A percentile compares a stretch with the other conserved stretches of the same genome.
Evolutionary conservation across 2,888 invertebrate genomes (phyloP).

Genomic region (Zaprionus obscuricornis): DNA sequence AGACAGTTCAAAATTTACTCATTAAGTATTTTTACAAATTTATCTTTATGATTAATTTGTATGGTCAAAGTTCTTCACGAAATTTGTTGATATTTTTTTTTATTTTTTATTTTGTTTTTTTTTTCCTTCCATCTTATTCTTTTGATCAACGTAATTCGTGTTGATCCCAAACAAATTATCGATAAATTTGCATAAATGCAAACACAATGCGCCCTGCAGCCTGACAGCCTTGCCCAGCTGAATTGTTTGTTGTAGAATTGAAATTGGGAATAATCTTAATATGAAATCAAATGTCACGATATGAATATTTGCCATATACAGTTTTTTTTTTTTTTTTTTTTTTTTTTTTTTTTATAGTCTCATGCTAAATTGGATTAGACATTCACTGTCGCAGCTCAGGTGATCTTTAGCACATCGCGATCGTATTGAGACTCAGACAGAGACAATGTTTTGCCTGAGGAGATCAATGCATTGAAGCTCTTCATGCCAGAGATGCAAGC

Average conservation of each 20-base stretch:
- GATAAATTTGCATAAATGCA: slow-evolving; percentile 39
- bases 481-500: slow-evolving; percentile 63
- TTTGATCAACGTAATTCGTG: slow-evolving; percentile 10
- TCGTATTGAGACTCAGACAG: slow-evolving; percentile 1
- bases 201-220: slow-evolving; percentile 10
- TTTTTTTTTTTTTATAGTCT: slow-evolving; percentile 24
- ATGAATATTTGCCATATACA: slow-evolving; percentile 59
- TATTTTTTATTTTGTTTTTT: background rate
- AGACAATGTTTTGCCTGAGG: slow-evolving; percentile 8
- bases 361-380: slow-evolving; percentile 65
- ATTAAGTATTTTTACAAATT: no score
- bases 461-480: slow-evolving; percentile 38
- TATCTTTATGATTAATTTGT: no score
- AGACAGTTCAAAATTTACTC: no score
- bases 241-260: slow-evolving; percentile 7
- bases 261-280: slow-evolving; percentile 54
- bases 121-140: background rate
- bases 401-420: slow-evolving; percentile 48
- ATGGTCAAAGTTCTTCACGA: no score
- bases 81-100: no score
- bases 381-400: slow-evolving; percentile 43
- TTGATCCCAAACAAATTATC: slow-evolving; percentile 52
- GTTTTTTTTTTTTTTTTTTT: slow-evolving; percentile 8
- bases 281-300: slow-evolving; percentile 77
- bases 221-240: background rate